Conservation (phyloP, 2,113 vertebrate genomes). For the Madoqua kirkii region DNA sequence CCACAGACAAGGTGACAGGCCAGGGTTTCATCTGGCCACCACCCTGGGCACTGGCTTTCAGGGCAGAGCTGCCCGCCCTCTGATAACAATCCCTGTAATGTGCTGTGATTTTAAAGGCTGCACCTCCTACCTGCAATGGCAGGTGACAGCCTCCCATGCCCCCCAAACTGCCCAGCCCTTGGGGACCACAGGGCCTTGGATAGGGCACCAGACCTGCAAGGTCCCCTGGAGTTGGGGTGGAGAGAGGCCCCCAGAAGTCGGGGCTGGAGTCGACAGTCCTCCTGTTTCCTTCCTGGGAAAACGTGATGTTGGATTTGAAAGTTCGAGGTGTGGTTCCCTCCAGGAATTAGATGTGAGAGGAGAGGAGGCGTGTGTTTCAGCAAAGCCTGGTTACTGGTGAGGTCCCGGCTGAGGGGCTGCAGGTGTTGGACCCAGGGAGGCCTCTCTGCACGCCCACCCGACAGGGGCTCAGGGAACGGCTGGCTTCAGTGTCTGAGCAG, state of each 20-base stretch:
- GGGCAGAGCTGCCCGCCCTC: neutral
- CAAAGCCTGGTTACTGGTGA: neutral
- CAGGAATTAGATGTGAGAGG: neutral
- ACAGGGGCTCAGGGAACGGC: neutral
- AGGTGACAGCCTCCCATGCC: neutral
- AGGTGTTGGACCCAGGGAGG: too few relatives aligned
- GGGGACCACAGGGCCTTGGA: neutral
- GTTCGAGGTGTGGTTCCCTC: neutral
- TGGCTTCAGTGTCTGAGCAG: neutral
- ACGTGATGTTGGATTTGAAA: neutral
- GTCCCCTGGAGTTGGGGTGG: fast-evolving
- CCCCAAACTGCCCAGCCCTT: neutral
- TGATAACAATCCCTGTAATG: neutral
- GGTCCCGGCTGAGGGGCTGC: neutral
- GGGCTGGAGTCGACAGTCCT: neutral
- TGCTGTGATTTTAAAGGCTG: neutral
- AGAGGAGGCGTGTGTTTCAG: neutral
- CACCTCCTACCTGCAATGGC: neutral
- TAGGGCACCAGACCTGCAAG: neutral
- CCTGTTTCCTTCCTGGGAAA: neutral
- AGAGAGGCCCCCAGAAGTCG: neutral
- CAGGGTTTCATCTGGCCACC: neutral
- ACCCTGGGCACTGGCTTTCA: neutral
- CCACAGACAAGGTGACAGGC: neutral
- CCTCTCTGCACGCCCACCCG: neutral